phyloP scores from a whole-genome alignment of 2,113 vertebrate genomes.

The Pollachius pollachius region DNA sequence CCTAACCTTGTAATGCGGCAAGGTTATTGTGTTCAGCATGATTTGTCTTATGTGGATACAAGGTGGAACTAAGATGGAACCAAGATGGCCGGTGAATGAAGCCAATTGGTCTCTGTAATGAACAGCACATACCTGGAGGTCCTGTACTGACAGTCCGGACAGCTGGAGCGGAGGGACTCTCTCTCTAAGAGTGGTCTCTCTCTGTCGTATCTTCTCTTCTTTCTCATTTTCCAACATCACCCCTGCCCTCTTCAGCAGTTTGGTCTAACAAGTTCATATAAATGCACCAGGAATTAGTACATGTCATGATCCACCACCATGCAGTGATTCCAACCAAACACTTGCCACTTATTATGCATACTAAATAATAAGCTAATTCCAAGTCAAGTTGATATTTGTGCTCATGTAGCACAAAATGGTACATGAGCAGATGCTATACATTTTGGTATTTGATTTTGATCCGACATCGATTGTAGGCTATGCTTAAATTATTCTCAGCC shows the following conservation, averaged over 20 bases:
- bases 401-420: background rate
- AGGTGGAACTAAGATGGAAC: no score
- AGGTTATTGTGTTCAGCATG: no score
- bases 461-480: no score
- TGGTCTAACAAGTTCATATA: constrained; percentile 45
- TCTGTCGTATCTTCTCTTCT: constrained; percentile 50
- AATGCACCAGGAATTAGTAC: background rate
- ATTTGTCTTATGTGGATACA: no score
- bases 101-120: background rate
- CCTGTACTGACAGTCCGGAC: constrained; percentile 61
- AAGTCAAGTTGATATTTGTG: no score
- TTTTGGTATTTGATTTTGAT: background rate
- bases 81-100: no score
- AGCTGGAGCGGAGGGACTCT: constrained; percentile 58
- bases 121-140: constrained; percentile 63
- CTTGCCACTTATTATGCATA: no score
- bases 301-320: background rate
- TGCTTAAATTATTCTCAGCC: no score
- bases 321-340: background rate
- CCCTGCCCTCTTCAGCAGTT: constrained; percentile 61
- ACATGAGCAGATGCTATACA: background rate
- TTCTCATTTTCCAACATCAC: constrained; percentile 58
- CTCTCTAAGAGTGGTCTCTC: constrained; percentile 52
- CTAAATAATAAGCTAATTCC: no score
- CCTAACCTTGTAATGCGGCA: no score